A percentile compares a stretch with the other conserved stretches of the same genome.
Evolutionary conservation across 2,797 vertebrate genomes (phyloP).

Genomic region (Pteronotus mesoamericanus): DNA sequence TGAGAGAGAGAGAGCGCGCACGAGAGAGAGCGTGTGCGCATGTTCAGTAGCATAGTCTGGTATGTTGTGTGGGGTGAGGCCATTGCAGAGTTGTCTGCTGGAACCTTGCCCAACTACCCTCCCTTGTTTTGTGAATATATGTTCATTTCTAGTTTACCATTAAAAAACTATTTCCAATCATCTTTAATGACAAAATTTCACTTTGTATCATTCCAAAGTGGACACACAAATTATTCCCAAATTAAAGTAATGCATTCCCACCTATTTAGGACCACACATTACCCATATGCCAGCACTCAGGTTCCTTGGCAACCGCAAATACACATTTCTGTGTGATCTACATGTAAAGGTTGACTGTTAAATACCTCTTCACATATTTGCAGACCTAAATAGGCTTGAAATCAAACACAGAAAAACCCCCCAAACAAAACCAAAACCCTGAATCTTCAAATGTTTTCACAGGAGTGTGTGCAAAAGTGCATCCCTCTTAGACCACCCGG

Average conservation of each 20-base stretch:
- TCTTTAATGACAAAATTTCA: slow-evolving; percentile 46
- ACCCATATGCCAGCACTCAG: not conserved
- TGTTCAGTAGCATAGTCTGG: slow-evolving; percentile 37
- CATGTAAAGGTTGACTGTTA: not conserved
- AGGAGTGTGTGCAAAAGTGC: not conserved
- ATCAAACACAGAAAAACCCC: not conserved
- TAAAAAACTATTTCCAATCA: slow-evolving; percentile 38
- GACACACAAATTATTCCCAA: slow-evolving; percentile 23
- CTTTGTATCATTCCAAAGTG: not conserved
- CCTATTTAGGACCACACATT: slow-evolving; percentile 31
- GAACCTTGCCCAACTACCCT: not conserved
- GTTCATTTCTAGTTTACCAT: slow-evolving; percentile 46
- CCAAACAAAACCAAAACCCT: not conserved
- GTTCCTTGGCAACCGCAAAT: not conserved
- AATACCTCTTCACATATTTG: not conserved
- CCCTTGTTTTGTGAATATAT: not conserved
- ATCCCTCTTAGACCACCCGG: not conserved
- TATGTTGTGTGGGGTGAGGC: slow-evolving; percentile 28
- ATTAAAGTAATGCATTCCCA: slow-evolving; percentile 35
- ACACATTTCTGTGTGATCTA: not conserved
- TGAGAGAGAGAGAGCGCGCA: too few relatives aligned
- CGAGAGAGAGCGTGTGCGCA: not conserved
- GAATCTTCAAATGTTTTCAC: slow-evolving; percentile 12
- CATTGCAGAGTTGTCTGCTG: slow-evolving; percentile 52
- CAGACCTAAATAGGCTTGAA: slow-evolving; percentile 49